Conservation (phyloP, 1,140 invertebrate genomes). For the Zaprionus gabonicus region DNA sequence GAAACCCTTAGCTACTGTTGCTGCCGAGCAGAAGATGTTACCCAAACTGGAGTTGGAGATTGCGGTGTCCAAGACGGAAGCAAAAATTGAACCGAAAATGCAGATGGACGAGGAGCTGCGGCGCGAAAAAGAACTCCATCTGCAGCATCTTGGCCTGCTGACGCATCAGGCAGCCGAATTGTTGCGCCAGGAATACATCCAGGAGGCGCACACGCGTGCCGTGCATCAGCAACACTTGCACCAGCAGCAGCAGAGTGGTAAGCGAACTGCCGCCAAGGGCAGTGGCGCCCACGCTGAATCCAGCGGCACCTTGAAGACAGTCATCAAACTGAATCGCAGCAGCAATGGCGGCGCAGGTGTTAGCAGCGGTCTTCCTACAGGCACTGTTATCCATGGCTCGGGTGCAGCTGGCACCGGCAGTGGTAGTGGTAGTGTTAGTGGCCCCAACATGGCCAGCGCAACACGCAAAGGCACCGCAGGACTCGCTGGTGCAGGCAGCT, state of each 20-base stretch:
- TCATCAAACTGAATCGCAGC: conserved; percentile 89
- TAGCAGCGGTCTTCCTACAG: conserved; percentile 54
- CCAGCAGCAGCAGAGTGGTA: conserved; percentile 66
- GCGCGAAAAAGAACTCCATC: conserved; percentile 87
- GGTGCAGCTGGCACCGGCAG: conserved; percentile 41
- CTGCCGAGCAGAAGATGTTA: conserved; percentile 32
- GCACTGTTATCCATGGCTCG: conserved; percentile 63
- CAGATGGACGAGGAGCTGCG: conserved; percentile 58
- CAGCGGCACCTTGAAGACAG: conserved; percentile 91
- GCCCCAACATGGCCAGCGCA: conserved; percentile 84
- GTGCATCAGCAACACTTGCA: conserved; percentile 52
- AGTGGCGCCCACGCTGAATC: conserved; percentile 85
- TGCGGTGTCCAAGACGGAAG: neutral
- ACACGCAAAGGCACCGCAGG: conserved; percentile 56
- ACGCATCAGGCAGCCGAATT: conserved; percentile 87
- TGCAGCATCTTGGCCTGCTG: conserved; percentile 88
- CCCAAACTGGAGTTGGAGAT: conserved; percentile 19
- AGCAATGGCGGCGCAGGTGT: conserved; percentile 59
- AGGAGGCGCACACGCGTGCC: conserved; percentile 78
- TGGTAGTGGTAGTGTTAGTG: conserved; percentile 68
- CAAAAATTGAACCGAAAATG: conserved; percentile 27
- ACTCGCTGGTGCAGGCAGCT: conserved; percentile 24
- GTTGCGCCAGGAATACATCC: conserved; percentile 83
- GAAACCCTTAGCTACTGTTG: conserved; percentile 45
- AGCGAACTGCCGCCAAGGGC: conserved; percentile 55